Percentiles rank a stretch among this genome's conserved stretches.
Conservation (phyloP, 2,113 vertebrate species). For the Corythornis madagascariensis region DNA sequence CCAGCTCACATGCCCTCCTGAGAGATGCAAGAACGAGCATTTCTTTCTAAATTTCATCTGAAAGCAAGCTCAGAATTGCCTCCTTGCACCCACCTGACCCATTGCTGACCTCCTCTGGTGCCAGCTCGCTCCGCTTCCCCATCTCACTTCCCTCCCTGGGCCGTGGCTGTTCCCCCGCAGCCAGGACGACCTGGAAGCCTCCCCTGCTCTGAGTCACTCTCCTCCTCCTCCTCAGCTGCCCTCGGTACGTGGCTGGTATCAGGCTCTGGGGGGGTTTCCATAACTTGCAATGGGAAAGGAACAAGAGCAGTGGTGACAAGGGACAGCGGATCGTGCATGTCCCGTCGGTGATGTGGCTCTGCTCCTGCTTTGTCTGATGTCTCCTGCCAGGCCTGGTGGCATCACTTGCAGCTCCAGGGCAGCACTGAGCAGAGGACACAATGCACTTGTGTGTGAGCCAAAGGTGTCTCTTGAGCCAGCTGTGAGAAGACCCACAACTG, state of each 20-base stretch:
- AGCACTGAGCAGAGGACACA: background rate
- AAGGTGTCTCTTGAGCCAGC: background rate
- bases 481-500: background rate
- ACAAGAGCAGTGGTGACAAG: background rate
- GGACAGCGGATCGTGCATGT: background rate
- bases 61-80: background rate
- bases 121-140: background rate
- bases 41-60: background rate
- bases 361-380: background rate
- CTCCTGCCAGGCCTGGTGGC: background rate
- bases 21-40: background rate
- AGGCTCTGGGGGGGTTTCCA: background rate
- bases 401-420: fast-evolving
- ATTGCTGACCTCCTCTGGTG: background rate
- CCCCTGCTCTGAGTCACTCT: conserved; percentile 38
- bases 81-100: background rate
- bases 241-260: fast-evolving
- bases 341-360: background rate
- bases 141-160: background rate
- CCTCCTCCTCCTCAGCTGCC: conserved; percentile 1
- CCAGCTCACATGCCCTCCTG: fast-evolving
- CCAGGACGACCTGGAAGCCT: background rate
- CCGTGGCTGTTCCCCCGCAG: background rate
- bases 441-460: fast-evolving
- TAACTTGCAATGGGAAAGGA: background rate